A percentile compares a stretch with the other conserved stretches of the same genome.
Evolutionary conservation across 2,797 vertebrate species (phyloP).

Genomic region (Florisuga fusca): DNA sequence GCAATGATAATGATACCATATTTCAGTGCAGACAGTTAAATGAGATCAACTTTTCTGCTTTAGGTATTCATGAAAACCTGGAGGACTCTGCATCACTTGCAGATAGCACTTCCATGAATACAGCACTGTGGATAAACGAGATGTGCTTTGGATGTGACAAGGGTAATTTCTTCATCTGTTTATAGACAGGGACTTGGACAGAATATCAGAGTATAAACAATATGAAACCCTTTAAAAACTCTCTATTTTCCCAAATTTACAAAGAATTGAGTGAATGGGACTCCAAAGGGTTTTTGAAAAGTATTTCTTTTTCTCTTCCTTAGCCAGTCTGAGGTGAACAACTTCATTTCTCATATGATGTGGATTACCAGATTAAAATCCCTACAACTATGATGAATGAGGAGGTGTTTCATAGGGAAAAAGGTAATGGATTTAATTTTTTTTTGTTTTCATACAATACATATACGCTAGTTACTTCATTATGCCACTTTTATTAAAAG

Average conservation of each 20-base stretch:
- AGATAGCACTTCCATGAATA: not conserved
- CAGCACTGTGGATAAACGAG: not conserved
- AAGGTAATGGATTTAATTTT: not conserved
- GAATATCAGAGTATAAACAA: not conserved
- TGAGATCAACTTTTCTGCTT: not conserved
- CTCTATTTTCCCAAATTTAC: not conserved
- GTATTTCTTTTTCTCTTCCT: not conserved
- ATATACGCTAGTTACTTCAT: not conserved
- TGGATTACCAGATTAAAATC: not conserved
- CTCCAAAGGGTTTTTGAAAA: not conserved
- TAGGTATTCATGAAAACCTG: not conserved
- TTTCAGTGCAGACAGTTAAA: not conserved
- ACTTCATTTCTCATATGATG: not conserved
- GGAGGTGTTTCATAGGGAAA: not conserved
- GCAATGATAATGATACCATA: not conserved
- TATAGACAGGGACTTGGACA: not conserved
- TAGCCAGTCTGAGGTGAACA: not conserved
- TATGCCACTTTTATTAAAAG: not conserved
- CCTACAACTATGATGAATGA: not conserved
- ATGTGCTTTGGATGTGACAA: not conserved
- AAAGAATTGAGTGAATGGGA: not conserved
- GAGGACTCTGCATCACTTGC: not conserved
- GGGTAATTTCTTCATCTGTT: not conserved
- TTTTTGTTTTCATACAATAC: not conserved
- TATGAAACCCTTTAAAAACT: not conserved